These are phyloP conservation scores for Stenolophus ochropezus DNA, from an alignment of 2,888 invertebrate species.

Conservation along the genomic window DNA sequence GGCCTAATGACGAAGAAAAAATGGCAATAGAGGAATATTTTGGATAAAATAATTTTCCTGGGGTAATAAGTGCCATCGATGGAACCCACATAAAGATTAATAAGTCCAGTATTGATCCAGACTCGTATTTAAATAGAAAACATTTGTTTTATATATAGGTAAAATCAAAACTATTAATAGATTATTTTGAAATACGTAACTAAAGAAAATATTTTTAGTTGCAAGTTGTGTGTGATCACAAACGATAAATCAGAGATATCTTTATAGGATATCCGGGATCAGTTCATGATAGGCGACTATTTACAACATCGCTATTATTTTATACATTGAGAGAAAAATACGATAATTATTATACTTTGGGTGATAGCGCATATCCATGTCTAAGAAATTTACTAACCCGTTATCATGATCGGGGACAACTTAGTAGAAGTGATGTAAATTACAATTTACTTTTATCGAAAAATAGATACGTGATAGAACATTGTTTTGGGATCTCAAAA, in stretches of 20 bases:
- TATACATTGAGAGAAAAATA: conserved; percentile 60
- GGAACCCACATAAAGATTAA: background rate
- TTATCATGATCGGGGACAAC: conserved; percentile 60
- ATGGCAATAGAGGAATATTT: background rate
- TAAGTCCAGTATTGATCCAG: background rate
- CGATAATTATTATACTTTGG: conserved; percentile 60
- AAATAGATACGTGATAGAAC: conserved; percentile 53
- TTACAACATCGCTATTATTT: conserved; percentile 55
- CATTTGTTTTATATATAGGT: background rate
- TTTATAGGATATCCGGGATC: conserved; percentile 64
- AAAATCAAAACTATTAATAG: background rate
- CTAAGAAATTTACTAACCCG: conserved; percentile 61
- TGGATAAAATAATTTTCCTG: background rate
- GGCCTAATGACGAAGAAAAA: background rate
- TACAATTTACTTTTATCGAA: conserved; percentile 52
- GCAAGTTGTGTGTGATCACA: conserved; percentile 63
- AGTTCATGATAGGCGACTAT: conserved; percentile 63
- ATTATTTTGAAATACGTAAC: background rate
- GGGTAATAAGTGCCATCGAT: background rate
- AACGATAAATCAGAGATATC: conserved; percentile 61
- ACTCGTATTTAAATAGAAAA: background rate
- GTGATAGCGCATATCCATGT: conserved; percentile 63
- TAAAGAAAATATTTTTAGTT: conserved; percentile 35
- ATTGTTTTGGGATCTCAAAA: conserved; percentile 56
- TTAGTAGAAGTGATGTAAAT: conserved; percentile 51